Base-by-base conservation (phyloP, 2,797 vertebrate species). In the Clarias platycephalus region DNA sequence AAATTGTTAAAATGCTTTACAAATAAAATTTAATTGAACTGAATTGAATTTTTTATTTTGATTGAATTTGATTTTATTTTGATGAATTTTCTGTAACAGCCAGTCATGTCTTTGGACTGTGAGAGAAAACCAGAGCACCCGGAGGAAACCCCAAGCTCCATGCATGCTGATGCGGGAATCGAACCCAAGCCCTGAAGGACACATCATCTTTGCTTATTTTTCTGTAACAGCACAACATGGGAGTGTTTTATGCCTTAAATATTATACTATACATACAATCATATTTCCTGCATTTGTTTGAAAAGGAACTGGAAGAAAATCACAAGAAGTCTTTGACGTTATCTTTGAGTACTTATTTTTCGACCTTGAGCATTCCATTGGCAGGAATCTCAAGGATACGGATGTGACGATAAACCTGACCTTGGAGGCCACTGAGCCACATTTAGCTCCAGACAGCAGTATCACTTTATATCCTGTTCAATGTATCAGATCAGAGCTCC, bases 391-490 rank as follows among this genome's bases (percentile, higher is more conserved):
- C 80, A 77, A 83, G 71, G 82, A 87, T 24, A 91, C 91, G 93
- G 74, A 80, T 62, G 84, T 93, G 92, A 92, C 67, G 87, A 31
- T 22, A 62, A 84, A 80, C 60, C 28, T 83, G 81, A 67, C 92
- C 92, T 93, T 93, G 92, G 89, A 85, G 91, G 84, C 90, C 92
- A 92, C 90, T 92, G 87, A 85, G 37, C 24, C 34, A 53, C 44
- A 6, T 60, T 57, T 67, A 49, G 31, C 60, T 83, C 53, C 81
- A 66, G 78, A 37, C 70, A 28, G 40, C 40, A 53, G 31, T 63
- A 64, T 53, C 2, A 40, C 8, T 72, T 81, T 44, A 57, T 72
- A 40, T 44, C 55, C 67, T 63, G 58, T 26, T 58, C 79, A n/a
- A 9, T 44, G 66, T 53, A 40, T 80, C 62, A 22, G 26, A 5